These are phyloP conservation scores for Muraenolepis orangiensis DNA, from an alignment of 2,797 vertebrate genomes.

Conservation along the genomic window DNA sequence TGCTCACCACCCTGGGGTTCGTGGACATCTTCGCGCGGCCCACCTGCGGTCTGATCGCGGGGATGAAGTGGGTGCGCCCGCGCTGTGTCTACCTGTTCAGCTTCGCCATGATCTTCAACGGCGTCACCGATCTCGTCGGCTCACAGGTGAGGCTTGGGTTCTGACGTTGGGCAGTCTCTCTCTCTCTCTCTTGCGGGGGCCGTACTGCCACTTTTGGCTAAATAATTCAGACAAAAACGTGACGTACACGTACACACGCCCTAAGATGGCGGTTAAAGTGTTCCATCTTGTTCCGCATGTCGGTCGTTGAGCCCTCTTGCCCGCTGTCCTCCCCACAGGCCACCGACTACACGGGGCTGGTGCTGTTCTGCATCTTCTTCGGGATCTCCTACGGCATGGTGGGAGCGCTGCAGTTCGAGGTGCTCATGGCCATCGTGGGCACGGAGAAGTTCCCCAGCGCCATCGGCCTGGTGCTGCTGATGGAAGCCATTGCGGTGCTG, in stretches of 20 bases:
- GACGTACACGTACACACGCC: too few species aligned
- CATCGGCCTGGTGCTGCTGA: slow-evolving; percentile 89
- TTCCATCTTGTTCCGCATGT: background rate
- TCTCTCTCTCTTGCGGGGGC: too few species aligned
- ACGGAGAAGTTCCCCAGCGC: slow-evolving; percentile 92
- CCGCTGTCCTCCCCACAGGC: slow-evolving; percentile 38
- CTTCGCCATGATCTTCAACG: slow-evolving; percentile 93
- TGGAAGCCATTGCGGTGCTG: slow-evolving; percentile 91
- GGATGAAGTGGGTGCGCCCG: slow-evolving; percentile 85
- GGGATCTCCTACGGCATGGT: slow-evolving; percentile 98
- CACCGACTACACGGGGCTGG: slow-evolving; percentile 76
- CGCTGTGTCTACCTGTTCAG: slow-evolving; percentile 90
- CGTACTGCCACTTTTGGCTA: too few species aligned
- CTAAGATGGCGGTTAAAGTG: background rate
- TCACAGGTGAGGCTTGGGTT: slow-evolving; percentile 65
- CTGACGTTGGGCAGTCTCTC: too few species aligned
- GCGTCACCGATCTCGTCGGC: slow-evolving; percentile 83
- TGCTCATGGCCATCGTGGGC: slow-evolving; percentile 93
- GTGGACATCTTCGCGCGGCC: slow-evolving; percentile 94
- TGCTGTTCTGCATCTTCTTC: slow-evolving; percentile 92
- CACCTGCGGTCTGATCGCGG: slow-evolving; percentile 83
- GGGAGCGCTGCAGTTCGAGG: slow-evolving; percentile 96
- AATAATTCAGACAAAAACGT: background rate
- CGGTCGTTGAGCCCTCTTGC: background rate
- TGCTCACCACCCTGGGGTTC: slow-evolving; percentile 89